phyloP scores from a whole-genome alignment of 2,888 invertebrate species.

The Chirona hameri region DNA sequence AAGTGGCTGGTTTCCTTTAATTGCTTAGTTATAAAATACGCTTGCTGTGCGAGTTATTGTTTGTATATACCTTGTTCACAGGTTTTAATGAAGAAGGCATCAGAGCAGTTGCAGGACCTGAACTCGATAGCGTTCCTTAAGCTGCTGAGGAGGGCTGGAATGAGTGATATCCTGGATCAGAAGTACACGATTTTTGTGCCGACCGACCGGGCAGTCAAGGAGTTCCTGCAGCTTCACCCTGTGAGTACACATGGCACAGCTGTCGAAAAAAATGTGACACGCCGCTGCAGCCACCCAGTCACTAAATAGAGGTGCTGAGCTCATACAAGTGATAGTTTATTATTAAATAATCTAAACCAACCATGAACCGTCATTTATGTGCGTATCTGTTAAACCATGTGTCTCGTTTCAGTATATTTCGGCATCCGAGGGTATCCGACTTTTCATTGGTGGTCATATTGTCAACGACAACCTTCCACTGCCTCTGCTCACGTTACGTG shows the following conservation, averaged over 20 bases:
- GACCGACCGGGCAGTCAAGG: not conserved
- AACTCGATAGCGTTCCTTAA: not conserved
- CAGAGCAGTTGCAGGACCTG: not conserved
- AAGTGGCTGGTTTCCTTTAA: too few relatives aligned
- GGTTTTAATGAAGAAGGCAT: not conserved
- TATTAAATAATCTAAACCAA: too few relatives aligned
- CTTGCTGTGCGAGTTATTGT: too few relatives aligned
- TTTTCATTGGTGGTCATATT: not conserved
- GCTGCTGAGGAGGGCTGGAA: not conserved
- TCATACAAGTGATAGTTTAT: too few relatives aligned
- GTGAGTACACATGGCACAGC: not conserved
- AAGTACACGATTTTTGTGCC: not conserved
- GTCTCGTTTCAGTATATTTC: not conserved
- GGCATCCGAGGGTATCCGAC: not conserved
- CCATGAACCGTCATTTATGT: too few relatives aligned
- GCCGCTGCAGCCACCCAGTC: too few relatives aligned
- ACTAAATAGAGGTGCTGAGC: too few relatives aligned
- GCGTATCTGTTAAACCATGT: too few relatives aligned
- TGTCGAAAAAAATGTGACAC: too few relatives aligned
- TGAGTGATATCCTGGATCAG: not conserved
- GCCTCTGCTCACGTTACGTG: not conserved
- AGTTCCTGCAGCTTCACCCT: not conserved
- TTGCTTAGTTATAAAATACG: too few relatives aligned
- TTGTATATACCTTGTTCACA: not conserved
- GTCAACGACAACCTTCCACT: not conserved